phyloP scores from a whole-genome alignment of 2,113 vertebrate species.

The Centrocercus urophasianus region DNA sequence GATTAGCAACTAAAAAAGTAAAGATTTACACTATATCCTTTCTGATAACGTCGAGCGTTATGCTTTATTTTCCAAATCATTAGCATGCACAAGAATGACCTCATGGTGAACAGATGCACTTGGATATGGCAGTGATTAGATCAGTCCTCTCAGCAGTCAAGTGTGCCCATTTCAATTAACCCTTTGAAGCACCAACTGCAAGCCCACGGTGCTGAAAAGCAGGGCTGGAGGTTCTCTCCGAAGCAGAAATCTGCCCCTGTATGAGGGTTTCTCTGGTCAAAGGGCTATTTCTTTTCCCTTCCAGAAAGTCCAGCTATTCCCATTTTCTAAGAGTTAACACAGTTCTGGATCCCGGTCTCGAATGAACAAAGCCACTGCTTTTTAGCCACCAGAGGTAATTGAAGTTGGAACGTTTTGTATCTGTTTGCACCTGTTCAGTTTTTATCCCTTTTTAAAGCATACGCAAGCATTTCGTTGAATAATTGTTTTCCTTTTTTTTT shows the following conservation, averaged over 20 bases:
- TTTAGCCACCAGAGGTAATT: background rate
- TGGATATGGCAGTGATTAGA: conserved; percentile 85
- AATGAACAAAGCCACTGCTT: background rate
- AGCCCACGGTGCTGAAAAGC: background rate
- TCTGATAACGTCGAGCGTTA: conserved; percentile 74
- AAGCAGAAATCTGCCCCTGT: background rate
- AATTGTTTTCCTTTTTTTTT: background rate
- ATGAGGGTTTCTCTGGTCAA: background rate
- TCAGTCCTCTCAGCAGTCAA: conserved; percentile 83
- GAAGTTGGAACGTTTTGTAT: background rate
- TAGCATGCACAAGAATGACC: conserved; percentile 87
- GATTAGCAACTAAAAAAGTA: conserved; percentile 54
- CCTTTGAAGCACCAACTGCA: conserved; percentile 49
- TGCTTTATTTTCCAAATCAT: conserved; percentile 83
- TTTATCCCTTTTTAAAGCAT: background rate
- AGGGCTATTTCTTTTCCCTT: background rate
- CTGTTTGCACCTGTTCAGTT: background rate
- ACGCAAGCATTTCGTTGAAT: background rate
- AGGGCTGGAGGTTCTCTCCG: background rate
- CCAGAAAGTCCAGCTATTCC: background rate
- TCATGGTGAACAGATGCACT: conserved; percentile 88
- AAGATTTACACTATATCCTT: conserved; percentile 71
- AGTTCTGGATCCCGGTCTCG: background rate
- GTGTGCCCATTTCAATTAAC: conserved; percentile 80
- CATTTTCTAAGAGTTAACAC: background rate